Conservation (phyloP, 2,113 vertebrate genomes). For the Eleginops maclovinus region DNA sequence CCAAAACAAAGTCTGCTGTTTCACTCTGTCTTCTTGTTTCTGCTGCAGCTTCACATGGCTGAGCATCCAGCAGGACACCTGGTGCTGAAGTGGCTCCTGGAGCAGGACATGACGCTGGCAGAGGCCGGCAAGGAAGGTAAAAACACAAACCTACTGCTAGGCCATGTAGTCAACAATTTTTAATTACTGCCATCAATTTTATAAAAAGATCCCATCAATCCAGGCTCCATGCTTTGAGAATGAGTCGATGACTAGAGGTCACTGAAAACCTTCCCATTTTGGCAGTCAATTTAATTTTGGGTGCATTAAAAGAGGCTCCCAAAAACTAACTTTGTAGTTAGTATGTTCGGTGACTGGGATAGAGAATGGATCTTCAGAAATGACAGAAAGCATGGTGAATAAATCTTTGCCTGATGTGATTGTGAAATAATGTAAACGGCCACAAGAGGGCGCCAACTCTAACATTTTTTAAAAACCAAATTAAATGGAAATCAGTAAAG, state of each 20-base stretch:
- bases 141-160: background rate
- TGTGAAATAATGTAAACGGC: too few relatives aligned
- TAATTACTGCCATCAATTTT: background rate
- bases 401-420: too few relatives aligned
- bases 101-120: constrained; percentile 89
- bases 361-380: too few relatives aligned
- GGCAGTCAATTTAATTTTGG: background rate
- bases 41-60: constrained; percentile 90
- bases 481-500: background rate
- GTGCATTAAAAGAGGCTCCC: background rate
- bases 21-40: background rate
- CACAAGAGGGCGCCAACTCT: background rate
- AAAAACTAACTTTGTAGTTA: background rate
- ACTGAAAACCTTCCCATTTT: background rate
- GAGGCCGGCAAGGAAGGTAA: constrained; percentile 88
- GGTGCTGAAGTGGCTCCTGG: constrained; percentile 95
- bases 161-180: too few relatives aligned
- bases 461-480: too few relatives aligned
- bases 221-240: background rate
- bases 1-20: background rate
- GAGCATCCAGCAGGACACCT: constrained; percentile 97
- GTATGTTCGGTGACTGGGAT: background rate
- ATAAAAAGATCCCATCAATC: background rate
- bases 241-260: background rate
- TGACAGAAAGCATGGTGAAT: too few relatives aligned